Base-by-base conservation (phyloP, 2,888 invertebrate genomes). In the Drosophila monieri region DNA sequence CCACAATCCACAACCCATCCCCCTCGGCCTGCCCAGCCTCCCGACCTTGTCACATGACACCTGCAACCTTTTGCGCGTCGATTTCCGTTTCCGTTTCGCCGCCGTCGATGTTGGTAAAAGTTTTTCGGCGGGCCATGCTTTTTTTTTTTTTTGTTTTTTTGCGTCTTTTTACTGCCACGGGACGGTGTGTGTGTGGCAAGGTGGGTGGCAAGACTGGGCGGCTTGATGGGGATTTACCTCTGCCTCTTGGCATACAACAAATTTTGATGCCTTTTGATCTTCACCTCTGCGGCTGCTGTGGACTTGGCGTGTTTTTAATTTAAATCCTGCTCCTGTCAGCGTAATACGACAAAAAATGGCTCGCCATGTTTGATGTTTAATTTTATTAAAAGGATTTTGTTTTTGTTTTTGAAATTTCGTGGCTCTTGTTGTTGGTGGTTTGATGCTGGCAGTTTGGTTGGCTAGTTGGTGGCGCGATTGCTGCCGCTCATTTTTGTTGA, bases 251-350 rank as follows among this genome's bases (percentile, higher is more conserved):
- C 65, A 55, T n/a, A 71, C 53, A 72, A 54, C 66, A 53, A 85
- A 66, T 78, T 85, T 77, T 88, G 85, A 88, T 85, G 87, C 88
- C 85, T 85, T 85, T 85, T 85, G 85, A 85, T 85, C 85, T 85
- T 88, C 44, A 75, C 68, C 55, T 73, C 57, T 59, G 83, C 73
- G 72, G 74, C 48, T 48, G 72, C 76, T 71, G 76, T 85, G 89
- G 83, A 83, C 80, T 80, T 89, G 90, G 89, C 89, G 90, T 77
- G 86, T 88, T 89, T 89, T 90, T 89, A 89, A 89, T 88, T 90
- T 89, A 89, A 89, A 88, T 90, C 84, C 85, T 88, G 83, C 76
- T 56, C 80, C 84, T 86, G 88, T 85, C 88, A 87, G 88, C 73
- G 73, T 78, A 78, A 86, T 87, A 85, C 88, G 85, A 85, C 85